A percentile compares a stretch with the other conserved stretches of the same genome.
Conservation (phyloP, 2,113 vertebrate genomes). For the Phaetusa simplex region DNA sequence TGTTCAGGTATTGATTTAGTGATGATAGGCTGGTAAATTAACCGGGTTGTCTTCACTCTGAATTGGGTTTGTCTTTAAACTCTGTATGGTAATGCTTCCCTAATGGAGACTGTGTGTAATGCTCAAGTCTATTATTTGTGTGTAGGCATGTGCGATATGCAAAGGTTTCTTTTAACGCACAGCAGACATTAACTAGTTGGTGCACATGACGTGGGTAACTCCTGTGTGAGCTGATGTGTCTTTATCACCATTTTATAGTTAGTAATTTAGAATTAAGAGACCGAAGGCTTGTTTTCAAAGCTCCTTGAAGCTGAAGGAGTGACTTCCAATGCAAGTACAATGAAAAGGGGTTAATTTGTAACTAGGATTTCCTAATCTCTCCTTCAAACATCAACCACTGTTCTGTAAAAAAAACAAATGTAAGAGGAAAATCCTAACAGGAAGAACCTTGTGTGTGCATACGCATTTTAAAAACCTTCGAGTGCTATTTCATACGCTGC, state of each 20-base stretch:
- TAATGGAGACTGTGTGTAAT: fast-evolving
- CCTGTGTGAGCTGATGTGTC: not conserved
- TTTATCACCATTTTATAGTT: not conserved
- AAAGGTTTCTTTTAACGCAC: not conserved
- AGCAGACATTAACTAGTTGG: not conserved
- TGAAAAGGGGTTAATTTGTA: not conserved
- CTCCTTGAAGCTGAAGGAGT: not conserved
- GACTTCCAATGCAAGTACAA: not conserved
- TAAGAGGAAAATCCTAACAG: not conserved
- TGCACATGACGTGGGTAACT: not conserved
- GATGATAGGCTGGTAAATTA: not conserved
- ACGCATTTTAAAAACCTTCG: not conserved
- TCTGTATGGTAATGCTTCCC: not conserved
- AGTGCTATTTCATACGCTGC: not conserved
- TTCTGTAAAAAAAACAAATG: not conserved
- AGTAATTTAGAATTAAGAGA: not conserved
- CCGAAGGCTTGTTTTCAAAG: not conserved
- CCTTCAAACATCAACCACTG: not conserved
- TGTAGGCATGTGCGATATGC: not conserved
- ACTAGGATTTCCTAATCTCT: not conserved
- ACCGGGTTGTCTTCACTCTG: not conserved
- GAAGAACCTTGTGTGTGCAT: not conserved
- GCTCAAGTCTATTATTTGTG: not conserved
- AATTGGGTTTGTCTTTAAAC: not conserved
- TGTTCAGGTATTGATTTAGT: not conserved